Conservation (phyloP, 2,888 invertebrate species). For the Megalurothrips usitatus region DNA sequence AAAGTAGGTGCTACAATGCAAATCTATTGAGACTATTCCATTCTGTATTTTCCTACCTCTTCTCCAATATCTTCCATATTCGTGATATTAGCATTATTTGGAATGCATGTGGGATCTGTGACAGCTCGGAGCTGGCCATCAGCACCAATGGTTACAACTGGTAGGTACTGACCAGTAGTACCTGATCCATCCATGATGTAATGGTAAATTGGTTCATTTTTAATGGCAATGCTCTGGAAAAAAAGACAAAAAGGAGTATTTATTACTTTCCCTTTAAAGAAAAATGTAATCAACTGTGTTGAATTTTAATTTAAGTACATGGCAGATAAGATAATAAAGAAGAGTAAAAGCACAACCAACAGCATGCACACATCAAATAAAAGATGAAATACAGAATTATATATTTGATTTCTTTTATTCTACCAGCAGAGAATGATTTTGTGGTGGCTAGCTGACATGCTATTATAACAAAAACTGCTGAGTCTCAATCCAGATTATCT, state of each 20-base stretch:
- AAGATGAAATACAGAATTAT: background rate
- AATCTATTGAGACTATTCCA: background rate
- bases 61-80: background rate
- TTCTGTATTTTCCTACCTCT: background rate
- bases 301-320: background rate
- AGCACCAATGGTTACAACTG: constrained; percentile 15
- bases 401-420: background rate
- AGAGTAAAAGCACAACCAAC: background rate
- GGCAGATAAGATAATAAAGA: background rate
- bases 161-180: background rate
- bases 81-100: background rate
- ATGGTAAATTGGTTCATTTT: constrained; percentile 13
- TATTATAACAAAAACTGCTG: background rate
- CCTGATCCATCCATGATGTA: constrained; percentile 19
- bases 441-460: too few relatives aligned
- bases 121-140: background rate
- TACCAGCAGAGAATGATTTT: background rate
- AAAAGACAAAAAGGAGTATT: background rate
- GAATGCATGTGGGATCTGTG: background rate
- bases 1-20: background rate
- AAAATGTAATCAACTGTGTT: background rate
- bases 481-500: background rate
- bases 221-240: constrained; percentile 8
- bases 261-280: background rate
- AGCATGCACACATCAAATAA: background rate